A percentile compares a stretch with the other conserved stretches of the same genome.
Evolutionary conservation across 2,113 vertebrate genomes (phyloP).

Genomic region (Dasyornis broadbenti): DNA sequence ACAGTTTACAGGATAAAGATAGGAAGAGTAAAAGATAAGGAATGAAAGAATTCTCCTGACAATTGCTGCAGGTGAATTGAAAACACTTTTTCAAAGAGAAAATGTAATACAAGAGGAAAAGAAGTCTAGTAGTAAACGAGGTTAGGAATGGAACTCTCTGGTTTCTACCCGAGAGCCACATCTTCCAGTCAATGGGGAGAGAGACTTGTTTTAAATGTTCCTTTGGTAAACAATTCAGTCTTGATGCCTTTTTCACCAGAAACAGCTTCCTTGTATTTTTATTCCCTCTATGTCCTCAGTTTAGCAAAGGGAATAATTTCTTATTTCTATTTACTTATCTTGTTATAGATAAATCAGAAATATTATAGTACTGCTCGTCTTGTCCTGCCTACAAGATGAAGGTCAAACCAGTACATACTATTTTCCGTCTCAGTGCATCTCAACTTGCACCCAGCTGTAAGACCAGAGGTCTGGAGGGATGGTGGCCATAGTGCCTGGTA

Average conservation of each 20-base stretch:
- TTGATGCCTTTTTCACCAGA: background rate
- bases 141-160: background rate
- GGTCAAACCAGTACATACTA: background rate
- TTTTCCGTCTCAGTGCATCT: background rate
- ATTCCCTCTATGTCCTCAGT: background rate
- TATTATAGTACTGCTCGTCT: background rate
- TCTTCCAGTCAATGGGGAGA: background rate
- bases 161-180: background rate
- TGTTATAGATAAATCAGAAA: background rate
- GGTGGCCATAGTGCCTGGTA: background rate
- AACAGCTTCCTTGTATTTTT: background rate
- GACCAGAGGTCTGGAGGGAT: background rate
- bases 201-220: background rate
- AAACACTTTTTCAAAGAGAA: background rate
- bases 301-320: background rate
- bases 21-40: background rate
- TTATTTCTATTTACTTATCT: background rate
- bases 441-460: background rate
- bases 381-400: background rate
- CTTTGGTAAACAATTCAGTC: background rate
- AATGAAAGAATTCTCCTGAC: background rate
- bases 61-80: background rate
- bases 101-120: background rate
- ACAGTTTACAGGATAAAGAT: background rate
- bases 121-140: background rate